Conservation (phyloP, 1,140 invertebrate genomes). For the Procambarus clarkii region DNA sequence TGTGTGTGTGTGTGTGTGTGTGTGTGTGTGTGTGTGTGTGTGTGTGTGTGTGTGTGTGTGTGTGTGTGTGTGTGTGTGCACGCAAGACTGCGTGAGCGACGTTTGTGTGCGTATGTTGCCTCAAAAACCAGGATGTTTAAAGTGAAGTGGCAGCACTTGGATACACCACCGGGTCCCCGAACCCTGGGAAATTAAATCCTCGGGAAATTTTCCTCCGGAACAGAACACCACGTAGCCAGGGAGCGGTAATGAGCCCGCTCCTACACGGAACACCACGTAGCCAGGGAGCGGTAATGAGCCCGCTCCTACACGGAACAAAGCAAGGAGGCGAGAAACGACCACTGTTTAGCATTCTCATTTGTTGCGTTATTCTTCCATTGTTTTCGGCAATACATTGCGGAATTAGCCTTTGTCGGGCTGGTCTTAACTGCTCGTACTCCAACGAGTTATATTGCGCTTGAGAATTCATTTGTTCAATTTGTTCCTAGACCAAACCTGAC, state of each 20-base stretch:
- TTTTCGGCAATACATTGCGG: conserved; percentile 31
- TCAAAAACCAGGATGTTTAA: too few relatives aligned
- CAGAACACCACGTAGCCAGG: not conserved
- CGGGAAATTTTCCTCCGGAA: not conserved
- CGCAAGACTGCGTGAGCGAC: too few relatives aligned
- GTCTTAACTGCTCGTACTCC: not conserved
- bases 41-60: too few relatives aligned
- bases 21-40: too few relatives aligned
- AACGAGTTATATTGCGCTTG: not conserved
- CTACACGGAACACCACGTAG: not conserved
- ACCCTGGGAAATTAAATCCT: not conserved
- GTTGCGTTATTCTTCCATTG: conserved; percentile 25
- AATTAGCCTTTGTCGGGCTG: not conserved
- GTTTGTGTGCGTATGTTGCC: too few relatives aligned
- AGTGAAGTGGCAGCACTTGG: too few relatives aligned
- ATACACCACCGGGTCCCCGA: not conserved
- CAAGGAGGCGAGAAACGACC: not conserved
- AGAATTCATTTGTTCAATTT: not conserved
- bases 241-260: conserved; percentile 1
- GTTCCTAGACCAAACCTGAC: not conserved
- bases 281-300: not conserved
- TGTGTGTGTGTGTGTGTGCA: too few relatives aligned
- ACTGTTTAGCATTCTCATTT: conserved; percentile 31
- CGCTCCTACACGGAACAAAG: not conserved
- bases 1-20: too few relatives aligned